Evolutionary conservation across 2,113 vertebrate species (phyloP).

Genomic region (Pelvicachromis taeniatus): DNA sequence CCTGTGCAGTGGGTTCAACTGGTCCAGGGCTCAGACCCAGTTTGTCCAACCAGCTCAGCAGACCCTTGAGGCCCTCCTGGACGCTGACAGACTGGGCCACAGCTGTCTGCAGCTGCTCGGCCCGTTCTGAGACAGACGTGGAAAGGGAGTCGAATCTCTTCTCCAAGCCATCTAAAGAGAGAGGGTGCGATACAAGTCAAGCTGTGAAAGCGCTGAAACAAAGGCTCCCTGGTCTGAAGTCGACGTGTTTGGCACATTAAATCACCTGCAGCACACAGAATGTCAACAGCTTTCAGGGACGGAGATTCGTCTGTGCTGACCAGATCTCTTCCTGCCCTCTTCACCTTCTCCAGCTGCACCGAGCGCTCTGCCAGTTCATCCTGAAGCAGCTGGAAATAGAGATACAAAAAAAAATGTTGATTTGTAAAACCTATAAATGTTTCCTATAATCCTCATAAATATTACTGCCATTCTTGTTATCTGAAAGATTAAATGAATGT

Average conservation of each 20-base stretch:
- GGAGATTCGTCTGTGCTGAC: slow-evolving; percentile 83
- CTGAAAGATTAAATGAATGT: accelerated
- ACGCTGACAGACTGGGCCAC: slow-evolving; percentile 93
- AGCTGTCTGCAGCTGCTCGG: slow-evolving; percentile 88
- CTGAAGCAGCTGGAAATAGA: slow-evolving; percentile 79
- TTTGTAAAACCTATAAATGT: not conserved
- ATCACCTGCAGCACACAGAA: slow-evolving; percentile 84
- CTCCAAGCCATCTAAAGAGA: slow-evolving; percentile 77
- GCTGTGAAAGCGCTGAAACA: not conserved
- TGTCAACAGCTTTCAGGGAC: slow-evolving; percentile 71
- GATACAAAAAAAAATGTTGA: not conserved
- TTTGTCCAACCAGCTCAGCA: slow-evolving; percentile 82
- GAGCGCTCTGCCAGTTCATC: slow-evolving; percentile 89
- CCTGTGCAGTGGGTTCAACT: slow-evolving; percentile 71
- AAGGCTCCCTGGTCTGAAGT: not conserved
- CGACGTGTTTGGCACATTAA: not conserved
- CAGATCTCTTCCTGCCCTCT: slow-evolving; percentile 80
- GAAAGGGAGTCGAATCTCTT: slow-evolving; percentile 83
- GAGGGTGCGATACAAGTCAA: not conserved
- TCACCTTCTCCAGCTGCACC: slow-evolving; percentile 91
- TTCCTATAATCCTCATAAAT: not conserved
- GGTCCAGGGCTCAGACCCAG: slow-evolving; percentile 75
- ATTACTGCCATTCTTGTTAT: accelerated
- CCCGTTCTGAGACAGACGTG: slow-evolving; percentile 76
- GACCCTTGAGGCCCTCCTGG: slow-evolving; percentile 87